Percentiles rank a stretch among this genome's conserved stretches.
phyloP scores from a whole-genome alignment of 2,113 vertebrate species.

The Malurus cyaneus region DNA sequence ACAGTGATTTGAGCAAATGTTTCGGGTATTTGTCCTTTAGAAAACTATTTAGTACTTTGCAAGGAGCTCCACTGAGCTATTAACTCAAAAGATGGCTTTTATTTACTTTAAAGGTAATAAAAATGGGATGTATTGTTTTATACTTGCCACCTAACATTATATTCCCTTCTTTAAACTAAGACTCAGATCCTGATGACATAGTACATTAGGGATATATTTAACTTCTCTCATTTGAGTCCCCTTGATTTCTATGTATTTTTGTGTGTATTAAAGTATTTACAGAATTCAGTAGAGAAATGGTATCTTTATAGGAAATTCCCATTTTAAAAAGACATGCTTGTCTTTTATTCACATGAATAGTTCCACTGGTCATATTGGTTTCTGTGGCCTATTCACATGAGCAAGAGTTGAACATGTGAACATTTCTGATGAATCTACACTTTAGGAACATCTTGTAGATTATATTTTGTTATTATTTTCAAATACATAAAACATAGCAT shows the following conservation, averaged over 20 bases:
- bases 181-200: background rate
- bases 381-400: background rate
- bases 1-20: background rate
- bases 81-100: constrained; percentile 20
- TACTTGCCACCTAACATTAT: background rate
- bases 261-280: background rate
- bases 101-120: background rate
- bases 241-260: background rate
- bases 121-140: background rate
- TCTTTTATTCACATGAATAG: background rate
- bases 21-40: background rate
- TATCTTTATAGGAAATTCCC: background rate
- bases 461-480: constrained; percentile 40
- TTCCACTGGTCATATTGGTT: background rate
- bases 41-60: background rate
- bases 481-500: constrained; percentile 11
- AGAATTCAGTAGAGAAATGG: background rate
- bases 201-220: background rate
- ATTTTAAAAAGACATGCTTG: background rate
- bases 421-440: background rate
- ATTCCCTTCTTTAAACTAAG: background rate
- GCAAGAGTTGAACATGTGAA: background rate
- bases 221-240: background rate
- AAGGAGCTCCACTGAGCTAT: background rate
- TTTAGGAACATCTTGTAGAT: background rate